Percentiles rank a stretch among this genome's conserved stretches.
phyloP scores from a whole-genome alignment of 2,797 vertebrate genomes.

The Rhyacichthys aspro region DNA sequence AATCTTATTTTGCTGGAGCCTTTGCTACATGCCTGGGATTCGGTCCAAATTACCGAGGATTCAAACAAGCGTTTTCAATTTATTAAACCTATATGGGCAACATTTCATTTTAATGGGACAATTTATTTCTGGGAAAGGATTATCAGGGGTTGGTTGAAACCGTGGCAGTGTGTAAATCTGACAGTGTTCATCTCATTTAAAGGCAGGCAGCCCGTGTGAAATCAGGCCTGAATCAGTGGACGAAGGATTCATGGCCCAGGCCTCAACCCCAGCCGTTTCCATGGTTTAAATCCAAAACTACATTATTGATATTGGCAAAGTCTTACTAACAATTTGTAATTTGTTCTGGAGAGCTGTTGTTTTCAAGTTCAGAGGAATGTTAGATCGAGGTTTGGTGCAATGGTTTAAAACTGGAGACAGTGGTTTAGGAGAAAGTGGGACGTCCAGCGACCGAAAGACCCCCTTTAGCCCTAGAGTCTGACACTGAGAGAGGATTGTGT shows the following conservation, averaged over 20 bases:
- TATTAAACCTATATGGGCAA: slow-evolving; percentile 79
- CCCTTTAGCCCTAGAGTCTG: too few species aligned
- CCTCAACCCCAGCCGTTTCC: too few species aligned
- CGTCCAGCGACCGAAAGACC: too few species aligned
- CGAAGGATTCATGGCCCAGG: slow-evolving; percentile 7
- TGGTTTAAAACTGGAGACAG: too few species aligned
- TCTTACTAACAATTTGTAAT: too few species aligned
- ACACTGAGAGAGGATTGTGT: too few species aligned
- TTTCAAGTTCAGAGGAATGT: too few species aligned
- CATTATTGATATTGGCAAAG: too few species aligned
- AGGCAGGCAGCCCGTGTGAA: slow-evolving; percentile 23
- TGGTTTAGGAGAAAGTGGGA: too few species aligned
- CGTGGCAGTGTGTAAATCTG: slow-evolving; percentile 70
- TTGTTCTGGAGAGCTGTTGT: too few species aligned
- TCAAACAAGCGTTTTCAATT: slow-evolving; percentile 81
- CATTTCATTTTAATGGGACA: slow-evolving; percentile 81
- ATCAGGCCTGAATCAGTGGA: slow-evolving; percentile 37
- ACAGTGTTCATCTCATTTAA: slow-evolving; percentile 64
- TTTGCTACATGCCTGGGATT: slow-evolving; percentile 73
- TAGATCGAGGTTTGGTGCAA: too few species aligned
- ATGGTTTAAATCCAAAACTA: background rate
- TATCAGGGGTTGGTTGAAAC: slow-evolving; percentile 71
- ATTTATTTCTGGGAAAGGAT: slow-evolving; percentile 77
- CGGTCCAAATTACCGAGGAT: slow-evolving; percentile 76
- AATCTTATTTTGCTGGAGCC: slow-evolving; percentile 75